Percentiles rank a stretch among this genome's conserved stretches.
These are phyloP conservation scores for Onychostoma macrolepis DNA, from an alignment of 2,113 vertebrate genomes.

Conservation along the genomic window DNA sequence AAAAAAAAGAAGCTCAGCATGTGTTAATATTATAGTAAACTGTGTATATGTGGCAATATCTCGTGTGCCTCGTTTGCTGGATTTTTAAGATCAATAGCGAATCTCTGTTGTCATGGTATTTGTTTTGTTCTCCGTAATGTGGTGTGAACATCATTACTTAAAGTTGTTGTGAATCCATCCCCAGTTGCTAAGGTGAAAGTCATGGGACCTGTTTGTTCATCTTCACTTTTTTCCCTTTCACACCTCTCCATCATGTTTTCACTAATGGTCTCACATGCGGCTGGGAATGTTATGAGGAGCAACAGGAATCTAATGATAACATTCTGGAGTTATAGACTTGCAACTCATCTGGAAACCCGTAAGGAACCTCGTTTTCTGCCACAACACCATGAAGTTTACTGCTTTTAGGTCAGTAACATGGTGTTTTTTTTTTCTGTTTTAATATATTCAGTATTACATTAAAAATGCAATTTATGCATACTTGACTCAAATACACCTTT, in stretches of 20 bases:
- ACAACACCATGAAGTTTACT: background rate
- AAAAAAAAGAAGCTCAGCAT: background rate
- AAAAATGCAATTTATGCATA: background rate
- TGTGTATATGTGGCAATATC: background rate
- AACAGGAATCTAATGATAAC: slow-evolving; percentile 10
- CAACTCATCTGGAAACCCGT: background rate
- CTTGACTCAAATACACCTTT: background rate
- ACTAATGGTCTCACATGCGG: slow-evolving; percentile 39
- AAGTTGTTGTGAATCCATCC: slow-evolving; percentile 23
- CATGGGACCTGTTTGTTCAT: slow-evolving; percentile 29
- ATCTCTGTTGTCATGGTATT: slow-evolving; percentile 26
- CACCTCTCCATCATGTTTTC: slow-evolving; percentile 4
- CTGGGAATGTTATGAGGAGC: background rate
- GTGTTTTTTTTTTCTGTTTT: background rate
- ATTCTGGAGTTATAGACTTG: background rate
- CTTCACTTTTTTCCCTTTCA: slow-evolving; percentile 17
- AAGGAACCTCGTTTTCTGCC: background rate
- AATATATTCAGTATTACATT: background rate
- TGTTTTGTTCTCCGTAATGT: slow-evolving; percentile 22
- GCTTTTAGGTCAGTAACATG: background rate
- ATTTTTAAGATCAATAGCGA: background rate
- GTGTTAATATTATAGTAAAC: background rate
- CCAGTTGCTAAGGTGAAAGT: slow-evolving; percentile 23
- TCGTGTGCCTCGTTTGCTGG: slow-evolving; percentile 6
- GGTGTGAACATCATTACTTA: slow-evolving; percentile 38